phyloP scores from a whole-genome alignment of 2,888 invertebrate genomes.

The Scaptomyza tumidula region DNA sequence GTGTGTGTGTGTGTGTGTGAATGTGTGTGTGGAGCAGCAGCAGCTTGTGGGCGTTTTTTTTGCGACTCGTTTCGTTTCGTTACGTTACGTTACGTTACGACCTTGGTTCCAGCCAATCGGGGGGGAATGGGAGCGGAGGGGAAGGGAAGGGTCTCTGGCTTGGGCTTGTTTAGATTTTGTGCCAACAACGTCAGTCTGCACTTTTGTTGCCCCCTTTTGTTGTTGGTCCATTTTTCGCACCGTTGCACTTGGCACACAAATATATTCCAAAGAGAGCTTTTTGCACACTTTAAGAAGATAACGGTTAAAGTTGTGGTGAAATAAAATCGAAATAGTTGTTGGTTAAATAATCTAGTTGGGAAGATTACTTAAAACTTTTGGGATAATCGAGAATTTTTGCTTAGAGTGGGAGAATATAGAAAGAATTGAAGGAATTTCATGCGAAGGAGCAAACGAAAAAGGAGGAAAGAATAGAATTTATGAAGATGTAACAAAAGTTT shows the following conservation, averaged over 20 bases:
- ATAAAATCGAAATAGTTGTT: not conserved
- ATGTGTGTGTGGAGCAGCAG: conserved; percentile 1
- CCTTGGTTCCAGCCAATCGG: conserved; percentile 48
- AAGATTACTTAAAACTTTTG: too few species aligned
- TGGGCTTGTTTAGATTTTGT: conserved; percentile 58
- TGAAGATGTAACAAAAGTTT: too few species aligned
- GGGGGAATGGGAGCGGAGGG: not conserved
- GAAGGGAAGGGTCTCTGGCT: conserved; percentile 23
- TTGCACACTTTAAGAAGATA: conserved; percentile 30
- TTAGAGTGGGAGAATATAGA: not conserved
- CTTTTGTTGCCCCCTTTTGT: conserved; percentile 43
- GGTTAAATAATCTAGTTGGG: not conserved
- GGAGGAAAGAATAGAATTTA: too few species aligned
- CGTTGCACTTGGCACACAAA: conserved; percentile 60
- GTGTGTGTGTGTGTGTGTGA: not conserved
- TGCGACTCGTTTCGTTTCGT: conserved; percentile 38
- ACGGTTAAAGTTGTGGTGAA: conserved; percentile 18
- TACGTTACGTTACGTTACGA: conserved; percentile 46
- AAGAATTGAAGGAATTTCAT: not conserved
- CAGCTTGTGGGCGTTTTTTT: conserved; percentile 51
- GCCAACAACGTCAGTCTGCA: conserved; percentile 47
- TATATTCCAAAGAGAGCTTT: conserved; percentile 21
- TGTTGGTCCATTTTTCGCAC: conserved; percentile 49
- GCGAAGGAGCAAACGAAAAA: too few species aligned
- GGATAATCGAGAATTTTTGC: too few species aligned